These are phyloP conservation scores for Thaumatotibia leucotreta DNA, from an alignment of 1,140 invertebrate genomes.

Conservation along the genomic window DNA sequence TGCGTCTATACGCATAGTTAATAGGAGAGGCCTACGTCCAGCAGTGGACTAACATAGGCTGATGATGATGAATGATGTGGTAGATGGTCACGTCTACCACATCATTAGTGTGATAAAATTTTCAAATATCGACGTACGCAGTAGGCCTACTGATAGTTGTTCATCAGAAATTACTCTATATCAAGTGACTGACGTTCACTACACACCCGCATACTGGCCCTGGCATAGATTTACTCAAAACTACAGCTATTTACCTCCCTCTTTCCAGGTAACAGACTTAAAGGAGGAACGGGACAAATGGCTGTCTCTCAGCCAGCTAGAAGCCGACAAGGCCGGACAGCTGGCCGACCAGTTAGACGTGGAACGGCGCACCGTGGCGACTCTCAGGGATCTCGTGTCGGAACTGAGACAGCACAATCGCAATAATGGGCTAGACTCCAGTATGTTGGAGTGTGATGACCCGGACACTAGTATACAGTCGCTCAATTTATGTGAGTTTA, in stretches of 20 bases:
- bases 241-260: slow-evolving; percentile 3
- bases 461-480: slow-evolving; percentile 52
- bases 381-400: slow-evolving; percentile 44
- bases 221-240: too few relatives aligned
- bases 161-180: too few relatives aligned
- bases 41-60: too few relatives aligned
- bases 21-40: too few relatives aligned
- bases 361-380: slow-evolving; percentile 33
- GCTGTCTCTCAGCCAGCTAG: slow-evolving; percentile 42
- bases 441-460: slow-evolving; percentile 59
- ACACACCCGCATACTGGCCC: too few relatives aligned
- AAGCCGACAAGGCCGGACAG: slow-evolving; percentile 30
- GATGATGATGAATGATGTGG: too few relatives aligned
- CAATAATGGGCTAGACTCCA: slow-evolving; percentile 46
- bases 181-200: too few relatives aligned
- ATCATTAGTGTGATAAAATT: too few relatives aligned
- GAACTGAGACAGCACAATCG: slow-evolving; percentile 54
- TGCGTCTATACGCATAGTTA: too few relatives aligned
- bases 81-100: too few relatives aligned
- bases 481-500: slow-evolving; percentile 50
- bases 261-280: slow-evolving; percentile 44
- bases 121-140: too few relatives aligned
- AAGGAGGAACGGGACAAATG: slow-evolving; percentile 60
- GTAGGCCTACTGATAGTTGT: too few relatives aligned
- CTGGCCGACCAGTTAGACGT: slow-evolving; percentile 47